phyloP scores from a whole-genome alignment of 2,113 vertebrate genomes.

The Nibea coibor region DNA sequence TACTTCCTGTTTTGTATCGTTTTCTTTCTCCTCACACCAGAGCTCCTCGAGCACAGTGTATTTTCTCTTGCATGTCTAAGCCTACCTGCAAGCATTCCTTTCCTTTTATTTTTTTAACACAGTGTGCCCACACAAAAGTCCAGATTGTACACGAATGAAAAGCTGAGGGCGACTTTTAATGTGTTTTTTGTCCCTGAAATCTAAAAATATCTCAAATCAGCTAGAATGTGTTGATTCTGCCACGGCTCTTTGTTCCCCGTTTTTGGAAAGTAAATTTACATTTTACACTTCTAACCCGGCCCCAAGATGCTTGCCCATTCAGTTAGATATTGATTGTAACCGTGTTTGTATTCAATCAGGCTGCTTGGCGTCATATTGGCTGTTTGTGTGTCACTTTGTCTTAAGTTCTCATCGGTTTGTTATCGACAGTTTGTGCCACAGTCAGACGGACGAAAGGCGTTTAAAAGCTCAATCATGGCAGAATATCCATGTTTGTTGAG shows the following conservation, averaged over 20 bases:
- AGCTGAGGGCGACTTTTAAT: slow-evolving; percentile 28
- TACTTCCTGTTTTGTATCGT: slow-evolving; percentile 18
- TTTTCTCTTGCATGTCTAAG: slow-evolving; percentile 56
- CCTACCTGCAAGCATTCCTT: slow-evolving; percentile 73
- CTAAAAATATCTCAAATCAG: slow-evolving; percentile 39
- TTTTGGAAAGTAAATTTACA: slow-evolving; percentile 41
- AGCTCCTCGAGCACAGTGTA: slow-evolving; percentile 46
- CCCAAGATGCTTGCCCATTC: slow-evolving; percentile 8
- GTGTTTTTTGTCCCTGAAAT: slow-evolving; percentile 12
- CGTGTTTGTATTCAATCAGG: slow-evolving; percentile 59
- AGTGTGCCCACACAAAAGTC: slow-evolving; percentile 40
- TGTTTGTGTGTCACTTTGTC: slow-evolving; percentile 46
- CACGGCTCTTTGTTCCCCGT: slow-evolving; percentile 9
- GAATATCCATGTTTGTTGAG: slow-evolving; percentile 44
- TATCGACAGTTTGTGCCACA: slow-evolving; percentile 38
- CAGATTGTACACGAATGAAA: slow-evolving; percentile 43
- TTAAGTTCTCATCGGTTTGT: slow-evolving; percentile 48
- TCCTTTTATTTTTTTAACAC: slow-evolving; percentile 35
- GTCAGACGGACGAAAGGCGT: background rate
- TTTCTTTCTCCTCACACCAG: slow-evolving; percentile 2
- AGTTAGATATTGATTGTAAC: slow-evolving; percentile 53
- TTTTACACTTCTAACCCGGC: slow-evolving; percentile 6
- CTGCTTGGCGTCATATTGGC: slow-evolving; percentile 42
- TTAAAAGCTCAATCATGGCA: slow-evolving; percentile 36
- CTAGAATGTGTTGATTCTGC: slow-evolving; percentile 36